phyloP scores from a whole-genome alignment of 2,113 vertebrate genomes.

The Crotalus viridis region DNA sequence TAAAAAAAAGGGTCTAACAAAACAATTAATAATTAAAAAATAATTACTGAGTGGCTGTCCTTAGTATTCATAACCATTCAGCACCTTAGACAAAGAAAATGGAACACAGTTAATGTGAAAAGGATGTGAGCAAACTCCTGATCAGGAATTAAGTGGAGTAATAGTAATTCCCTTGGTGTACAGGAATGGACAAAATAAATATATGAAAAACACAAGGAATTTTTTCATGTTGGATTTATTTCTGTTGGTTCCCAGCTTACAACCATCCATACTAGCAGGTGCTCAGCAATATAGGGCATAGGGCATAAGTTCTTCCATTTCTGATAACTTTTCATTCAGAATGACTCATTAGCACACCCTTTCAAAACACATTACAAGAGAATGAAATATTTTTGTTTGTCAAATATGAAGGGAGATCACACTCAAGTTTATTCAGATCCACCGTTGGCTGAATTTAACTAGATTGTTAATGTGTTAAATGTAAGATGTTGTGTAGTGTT shows the following conservation, averaged over 20 bases:
- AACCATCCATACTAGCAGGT: background rate
- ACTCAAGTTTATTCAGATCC: background rate
- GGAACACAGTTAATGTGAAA: constrained; percentile 67
- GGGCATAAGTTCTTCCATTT: background rate
- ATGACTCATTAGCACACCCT: background rate
- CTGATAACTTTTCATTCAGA: background rate
- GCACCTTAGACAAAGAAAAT: constrained; percentile 78
- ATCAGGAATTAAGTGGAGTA: constrained; percentile 44
- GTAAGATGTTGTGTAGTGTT: background rate
- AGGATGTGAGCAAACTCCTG: constrained; percentile 69
- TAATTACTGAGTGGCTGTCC: constrained; percentile 79
- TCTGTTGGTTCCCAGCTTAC: background rate
- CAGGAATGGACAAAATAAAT: background rate
- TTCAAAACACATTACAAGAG: background rate
- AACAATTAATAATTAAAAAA: constrained; percentile 84
- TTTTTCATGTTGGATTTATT: background rate
- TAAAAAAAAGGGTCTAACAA: constrained; percentile 79
- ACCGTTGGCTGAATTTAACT: background rate
- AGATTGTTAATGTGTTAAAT: background rate
- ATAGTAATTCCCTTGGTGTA: background rate
- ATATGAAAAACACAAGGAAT: background rate
- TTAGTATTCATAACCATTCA: constrained; percentile 79
- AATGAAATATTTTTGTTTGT: background rate
- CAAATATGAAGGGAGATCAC: background rate
- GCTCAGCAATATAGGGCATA: background rate